Conservation (phyloP, 2,113 vertebrate genomes). For the Aspiorhynchus laticeps region DNA sequence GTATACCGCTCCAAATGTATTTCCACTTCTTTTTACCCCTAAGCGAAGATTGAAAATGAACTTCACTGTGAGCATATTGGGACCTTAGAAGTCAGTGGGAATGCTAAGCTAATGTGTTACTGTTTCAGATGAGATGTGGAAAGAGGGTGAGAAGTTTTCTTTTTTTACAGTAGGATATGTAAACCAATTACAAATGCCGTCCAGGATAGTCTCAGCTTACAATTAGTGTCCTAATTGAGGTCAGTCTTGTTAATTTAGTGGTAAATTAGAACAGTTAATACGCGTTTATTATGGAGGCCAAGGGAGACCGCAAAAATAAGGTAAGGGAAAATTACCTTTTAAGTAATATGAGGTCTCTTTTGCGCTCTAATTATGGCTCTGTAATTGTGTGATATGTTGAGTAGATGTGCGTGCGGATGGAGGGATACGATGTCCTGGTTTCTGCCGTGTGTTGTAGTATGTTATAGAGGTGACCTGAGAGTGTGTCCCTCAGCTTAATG, state of each 20-base stretch:
- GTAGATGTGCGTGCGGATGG: slow-evolving; percentile 36
- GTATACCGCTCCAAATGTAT: background rate
- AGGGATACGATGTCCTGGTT: slow-evolving; percentile 53
- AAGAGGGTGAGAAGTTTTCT: background rate
- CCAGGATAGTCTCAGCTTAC: slow-evolving; percentile 69
- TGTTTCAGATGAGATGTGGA: slow-evolving; percentile 37
- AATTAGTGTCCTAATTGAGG: slow-evolving; percentile 80
- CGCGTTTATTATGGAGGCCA: slow-evolving; percentile 78
- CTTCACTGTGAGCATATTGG: background rate
- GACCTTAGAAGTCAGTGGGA: background rate
- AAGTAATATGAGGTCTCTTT: slow-evolving; percentile 64
- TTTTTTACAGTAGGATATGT: slow-evolving; percentile 53
- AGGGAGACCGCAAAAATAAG: slow-evolving; percentile 72
- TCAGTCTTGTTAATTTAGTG: slow-evolving; percentile 83
- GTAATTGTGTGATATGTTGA: slow-evolving; percentile 65
- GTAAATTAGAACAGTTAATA: slow-evolving; percentile 83
- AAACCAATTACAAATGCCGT: slow-evolving; percentile 73
- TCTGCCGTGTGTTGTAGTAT: slow-evolving; percentile 27
- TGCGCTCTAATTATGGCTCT: slow-evolving; percentile 68
- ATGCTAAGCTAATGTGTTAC: slow-evolving; percentile 37
- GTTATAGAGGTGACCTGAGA: slow-evolving; percentile 36
- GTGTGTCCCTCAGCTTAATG: slow-evolving; percentile 37
- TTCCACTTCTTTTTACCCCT: background rate
- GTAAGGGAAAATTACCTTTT: slow-evolving; percentile 66
- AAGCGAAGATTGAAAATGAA: background rate